Conservation (phyloP, 2,797 vertebrate species). For the Crocidura indochinensis region DNA sequence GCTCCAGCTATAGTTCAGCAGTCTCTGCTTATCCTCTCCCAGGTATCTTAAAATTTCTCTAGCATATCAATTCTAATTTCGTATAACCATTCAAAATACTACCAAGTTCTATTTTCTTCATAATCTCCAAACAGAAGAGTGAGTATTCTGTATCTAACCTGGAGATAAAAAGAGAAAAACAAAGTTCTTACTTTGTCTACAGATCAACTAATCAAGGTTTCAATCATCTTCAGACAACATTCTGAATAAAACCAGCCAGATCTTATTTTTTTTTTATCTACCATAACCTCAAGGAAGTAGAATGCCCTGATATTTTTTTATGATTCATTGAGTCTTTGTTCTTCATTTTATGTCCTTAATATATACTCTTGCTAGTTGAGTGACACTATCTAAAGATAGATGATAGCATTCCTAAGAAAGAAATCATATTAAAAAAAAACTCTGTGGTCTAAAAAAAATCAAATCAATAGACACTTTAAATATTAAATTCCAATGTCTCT, state of each 20-base stretch:
- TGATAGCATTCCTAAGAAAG: constrained; percentile 1
- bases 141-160: constrained; percentile 20
- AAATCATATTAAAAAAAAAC: not conserved
- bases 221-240: constrained; percentile 53
- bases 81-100: constrained; percentile 67
- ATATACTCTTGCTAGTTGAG: constrained; percentile 4
- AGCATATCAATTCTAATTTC: constrained; percentile 51
- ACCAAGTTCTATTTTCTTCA: constrained; percentile 44
- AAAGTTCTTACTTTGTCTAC: constrained; percentile 31
- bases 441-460: constrained; percentile 26
- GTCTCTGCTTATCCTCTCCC: constrained; percentile 17
- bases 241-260: constrained; percentile 36
- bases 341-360: constrained; percentile 29
- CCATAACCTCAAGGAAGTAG: not conserved
- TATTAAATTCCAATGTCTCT: constrained; percentile 23
- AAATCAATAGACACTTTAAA: constrained; percentile 49
- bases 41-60: not conserved
- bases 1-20: not conserved
- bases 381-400: constrained; percentile 14
- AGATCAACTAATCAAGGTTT: constrained; percentile 66
- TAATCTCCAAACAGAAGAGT: constrained; percentile 64
- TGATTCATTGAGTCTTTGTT: constrained; percentile 37
- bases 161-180: constrained; percentile 41
- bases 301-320: constrained; percentile 6
- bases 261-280: constrained; percentile 72